These are phyloP conservation scores for Vanessa atalanta DNA, from an alignment of 1,140 invertebrate genomes.

Conservation along the genomic window DNA sequence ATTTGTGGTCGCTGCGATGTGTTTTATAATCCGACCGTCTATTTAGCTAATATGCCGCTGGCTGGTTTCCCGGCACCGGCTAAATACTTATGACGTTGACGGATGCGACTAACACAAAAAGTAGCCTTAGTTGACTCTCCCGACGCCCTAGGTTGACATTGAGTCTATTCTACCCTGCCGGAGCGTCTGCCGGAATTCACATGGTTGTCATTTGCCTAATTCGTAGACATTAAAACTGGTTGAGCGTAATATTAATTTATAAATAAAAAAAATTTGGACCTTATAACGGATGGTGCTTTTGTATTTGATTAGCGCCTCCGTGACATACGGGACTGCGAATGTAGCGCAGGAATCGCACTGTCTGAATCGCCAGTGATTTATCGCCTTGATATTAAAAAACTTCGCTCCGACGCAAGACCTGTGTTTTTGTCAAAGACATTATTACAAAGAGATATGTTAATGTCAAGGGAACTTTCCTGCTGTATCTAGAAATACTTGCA, in stretches of 20 bases:
- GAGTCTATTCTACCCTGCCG: too few relatives aligned
- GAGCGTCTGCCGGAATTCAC: too few relatives aligned
- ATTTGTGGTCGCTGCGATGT: too few relatives aligned
- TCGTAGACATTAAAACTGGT: not conserved
- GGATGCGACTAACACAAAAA: too few relatives aligned
- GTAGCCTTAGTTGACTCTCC: too few relatives aligned
- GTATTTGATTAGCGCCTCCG: not conserved
- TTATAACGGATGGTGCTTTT: not conserved
- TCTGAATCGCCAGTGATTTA: slow-evolving; percentile 4
- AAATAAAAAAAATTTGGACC: too few relatives aligned
- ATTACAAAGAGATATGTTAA: slow-evolving; percentile 3
- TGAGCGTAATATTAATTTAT: not conserved
- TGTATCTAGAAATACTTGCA: not conserved
- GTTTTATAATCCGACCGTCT: too few relatives aligned
- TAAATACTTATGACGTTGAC: too few relatives aligned
- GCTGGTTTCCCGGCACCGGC: too few relatives aligned
- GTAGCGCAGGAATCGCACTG: not conserved
- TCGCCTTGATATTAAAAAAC: slow-evolving; percentile 20
- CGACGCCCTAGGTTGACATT: too few relatives aligned
- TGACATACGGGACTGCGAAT: not conserved
- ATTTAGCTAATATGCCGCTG: too few relatives aligned
- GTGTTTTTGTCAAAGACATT: slow-evolving; percentile 12
- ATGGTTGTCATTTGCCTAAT: too few relatives aligned
- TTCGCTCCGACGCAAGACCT: not conserved
- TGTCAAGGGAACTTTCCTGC: not conserved